These are phyloP conservation scores for Crocodylus rhombifer DNA, from an alignment of 2,797 vertebrate genomes.

Conservation along the genomic window DNA sequence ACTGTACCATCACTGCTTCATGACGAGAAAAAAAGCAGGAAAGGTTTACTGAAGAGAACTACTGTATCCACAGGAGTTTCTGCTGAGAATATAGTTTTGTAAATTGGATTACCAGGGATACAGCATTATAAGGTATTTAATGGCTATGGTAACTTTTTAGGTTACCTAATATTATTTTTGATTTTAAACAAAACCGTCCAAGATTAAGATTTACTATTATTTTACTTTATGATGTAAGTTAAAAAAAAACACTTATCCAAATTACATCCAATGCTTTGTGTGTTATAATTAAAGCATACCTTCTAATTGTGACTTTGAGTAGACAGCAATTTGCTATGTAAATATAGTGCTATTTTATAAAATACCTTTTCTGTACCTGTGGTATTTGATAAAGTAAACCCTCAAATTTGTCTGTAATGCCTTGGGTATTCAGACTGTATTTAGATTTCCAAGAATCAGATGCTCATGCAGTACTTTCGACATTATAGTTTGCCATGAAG, in stretches of 20 bases:
- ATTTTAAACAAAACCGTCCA: conserved; percentile 60
- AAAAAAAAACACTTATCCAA: conserved; percentile 56
- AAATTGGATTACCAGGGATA: conserved; percentile 78
- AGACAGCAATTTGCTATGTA: conserved; percentile 57
- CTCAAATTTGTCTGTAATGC: conserved; percentile 38
- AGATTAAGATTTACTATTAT: conserved; percentile 54
- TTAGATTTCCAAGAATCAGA: conserved; percentile 50
- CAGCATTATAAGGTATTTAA: conserved; percentile 81
- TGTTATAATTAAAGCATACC: conserved; percentile 46
- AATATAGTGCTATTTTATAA: conserved; percentile 47
- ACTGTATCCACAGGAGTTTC: conserved; percentile 82
- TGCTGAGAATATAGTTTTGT: conserved; percentile 79
- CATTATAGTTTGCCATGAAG: conserved; percentile 30
- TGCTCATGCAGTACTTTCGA: conserved; percentile 32
- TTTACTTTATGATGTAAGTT: conserved; percentile 41
- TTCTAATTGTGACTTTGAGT: conserved; percentile 41
- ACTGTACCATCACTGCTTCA: conserved; percentile 68
- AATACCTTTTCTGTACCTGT: conserved; percentile 42
- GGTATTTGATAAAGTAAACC: conserved; percentile 51
- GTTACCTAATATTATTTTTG: conserved; percentile 61
- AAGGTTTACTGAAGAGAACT: conserved; percentile 76
- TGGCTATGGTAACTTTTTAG: conserved; percentile 78
- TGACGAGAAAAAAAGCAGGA: conserved; percentile 71
- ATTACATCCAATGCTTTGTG: conserved; percentile 52
- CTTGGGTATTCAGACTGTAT: conserved; percentile 26